These are phyloP conservation scores for Cathartes aura DNA, from an alignment of 2,113 vertebrate genomes.

Conservation along the genomic window DNA sequence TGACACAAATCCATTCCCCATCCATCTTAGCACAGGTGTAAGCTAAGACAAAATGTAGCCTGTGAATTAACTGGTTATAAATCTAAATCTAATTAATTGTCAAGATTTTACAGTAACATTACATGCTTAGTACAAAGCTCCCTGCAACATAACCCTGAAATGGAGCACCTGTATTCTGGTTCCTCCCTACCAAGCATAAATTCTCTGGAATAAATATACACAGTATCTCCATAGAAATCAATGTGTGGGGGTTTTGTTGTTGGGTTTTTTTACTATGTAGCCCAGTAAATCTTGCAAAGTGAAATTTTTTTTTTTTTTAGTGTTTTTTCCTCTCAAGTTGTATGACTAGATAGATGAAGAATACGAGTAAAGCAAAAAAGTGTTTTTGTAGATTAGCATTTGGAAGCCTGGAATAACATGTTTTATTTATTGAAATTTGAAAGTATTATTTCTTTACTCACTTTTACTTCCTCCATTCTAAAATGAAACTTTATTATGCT, in stretches of 20 bases:
- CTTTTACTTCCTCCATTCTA: slow-evolving; percentile 3
- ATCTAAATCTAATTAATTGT: slow-evolving; percentile 57
- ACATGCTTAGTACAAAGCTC: slow-evolving; percentile 1
- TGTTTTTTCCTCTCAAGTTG: background rate
- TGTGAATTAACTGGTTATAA: slow-evolving; percentile 39
- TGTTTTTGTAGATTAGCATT: background rate
- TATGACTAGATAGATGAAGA: background rate
- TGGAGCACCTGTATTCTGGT: background rate
- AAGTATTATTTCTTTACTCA: background rate
- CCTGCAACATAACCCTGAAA: background rate
- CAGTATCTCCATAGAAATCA: slow-evolving; percentile 3
- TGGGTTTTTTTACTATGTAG: background rate
- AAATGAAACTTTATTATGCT: background rate
- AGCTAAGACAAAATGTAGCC: background rate
- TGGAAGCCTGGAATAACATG: background rate
- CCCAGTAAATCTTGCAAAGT: background rate
- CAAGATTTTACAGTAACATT: slow-evolving; percentile 41
- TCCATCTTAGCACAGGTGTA: slow-evolving; percentile 54
- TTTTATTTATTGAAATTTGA: background rate
- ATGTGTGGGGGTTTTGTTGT: accelerated
- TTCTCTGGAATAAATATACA: background rate
- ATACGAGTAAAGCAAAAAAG: background rate
- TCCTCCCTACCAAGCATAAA: background rate
- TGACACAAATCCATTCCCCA: slow-evolving; percentile 40
- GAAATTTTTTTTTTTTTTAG: background rate